Evolutionary conservation across 2,888 invertebrate species (phyloP).

Genomic region (Nemapogon koenigi): DNA sequence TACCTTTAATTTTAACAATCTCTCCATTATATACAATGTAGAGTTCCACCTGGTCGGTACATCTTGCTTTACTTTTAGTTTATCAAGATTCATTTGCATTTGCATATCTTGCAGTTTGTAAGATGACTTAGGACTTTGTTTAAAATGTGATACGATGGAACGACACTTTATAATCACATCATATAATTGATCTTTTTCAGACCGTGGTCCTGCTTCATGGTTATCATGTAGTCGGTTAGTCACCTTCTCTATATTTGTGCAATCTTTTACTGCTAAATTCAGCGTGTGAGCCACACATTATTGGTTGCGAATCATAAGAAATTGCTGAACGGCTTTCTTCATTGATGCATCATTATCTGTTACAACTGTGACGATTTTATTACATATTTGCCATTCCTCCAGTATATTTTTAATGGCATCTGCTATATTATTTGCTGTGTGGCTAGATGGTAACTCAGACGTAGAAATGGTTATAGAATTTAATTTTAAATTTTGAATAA

Average conservation of each 20-base stretch:
- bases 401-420: not conserved
- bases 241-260: conserved; percentile 1
- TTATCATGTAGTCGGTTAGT: no score
- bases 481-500: conserved; percentile 9
- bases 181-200: conserved; percentile 3
- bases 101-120: conserved; percentile 11
- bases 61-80: conserved; percentile 17
- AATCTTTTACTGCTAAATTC: conserved; percentile 6
- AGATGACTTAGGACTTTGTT: conserved; percentile 13
- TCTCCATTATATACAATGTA: no score
- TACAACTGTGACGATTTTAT: conserved; percentile 8
- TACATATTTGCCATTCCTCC: conserved; percentile 2
- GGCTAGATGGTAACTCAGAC: not conserved
- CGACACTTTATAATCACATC: conserved; percentile 10
- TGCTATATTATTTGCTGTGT: not conserved
- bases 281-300: conserved; percentile 6
- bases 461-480: conserved; percentile 6
- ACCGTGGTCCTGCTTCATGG: not conserved
- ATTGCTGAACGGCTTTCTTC: conserved; percentile 6
- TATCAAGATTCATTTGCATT: conserved; percentile 11
- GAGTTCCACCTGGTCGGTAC: conserved; percentile 17
- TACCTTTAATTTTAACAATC: conserved; percentile 15
- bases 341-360: conserved; percentile 14
- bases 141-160: conserved; percentile 15
- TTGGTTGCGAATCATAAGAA: not conserved